A percentile compares a stretch with the other conserved stretches of the same genome.
phyloP scores from a whole-genome alignment of 2,888 invertebrate species.

The Nemapogon koenigi region DNA sequence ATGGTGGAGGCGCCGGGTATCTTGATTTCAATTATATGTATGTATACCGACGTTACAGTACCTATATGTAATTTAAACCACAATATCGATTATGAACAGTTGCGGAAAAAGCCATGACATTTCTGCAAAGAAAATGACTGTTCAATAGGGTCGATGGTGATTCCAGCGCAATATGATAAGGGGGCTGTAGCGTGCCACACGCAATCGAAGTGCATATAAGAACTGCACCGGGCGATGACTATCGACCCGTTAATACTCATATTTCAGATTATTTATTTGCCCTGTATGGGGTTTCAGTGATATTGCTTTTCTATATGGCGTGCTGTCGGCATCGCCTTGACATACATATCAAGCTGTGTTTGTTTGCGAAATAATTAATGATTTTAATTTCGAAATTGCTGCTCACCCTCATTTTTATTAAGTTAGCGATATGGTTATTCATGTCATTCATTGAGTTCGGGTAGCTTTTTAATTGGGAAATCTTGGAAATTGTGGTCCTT shows the following conservation, averaged over 20 bases:
- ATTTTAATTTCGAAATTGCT: not conserved
- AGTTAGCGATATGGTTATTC: no score
- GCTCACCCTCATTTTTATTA: no score
- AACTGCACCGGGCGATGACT: slow-evolving; percentile 4
- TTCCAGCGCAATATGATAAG: slow-evolving; percentile 8
- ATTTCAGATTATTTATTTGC: no score
- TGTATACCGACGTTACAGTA: no score
- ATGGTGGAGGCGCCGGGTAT: no score
- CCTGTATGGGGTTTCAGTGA: no score
- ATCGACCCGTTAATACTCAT: slow-evolving; percentile 1
- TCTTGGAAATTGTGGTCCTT: no score
- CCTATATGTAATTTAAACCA: not conserved
- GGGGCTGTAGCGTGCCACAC: slow-evolving; percentile 6
- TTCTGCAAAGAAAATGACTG: slow-evolving; percentile 6
- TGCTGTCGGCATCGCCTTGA: not conserved
- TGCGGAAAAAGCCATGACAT: not conserved
- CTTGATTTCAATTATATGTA: no score
- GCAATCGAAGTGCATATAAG: slow-evolving; percentile 2
- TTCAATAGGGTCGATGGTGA: slow-evolving; percentile 1
- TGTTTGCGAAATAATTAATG: not conserved
- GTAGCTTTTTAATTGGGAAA: no score
- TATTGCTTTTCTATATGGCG: not conserved
- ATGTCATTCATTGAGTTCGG: no score
- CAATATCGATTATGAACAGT: not conserved
- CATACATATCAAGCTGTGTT: not conserved